Percentiles rank a stretch among this genome's conserved stretches.
Evolutionary conservation across 2,113 vertebrate species (phyloP).

Genomic region (human (Homo sapiens)): GRCh38 chr2:42512001-42512500

Average conservation of each 20-base stretch:
- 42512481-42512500: conserved; percentile 46
- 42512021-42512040: too few species aligned
- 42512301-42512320: background rate
- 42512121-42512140: too few species aligned
- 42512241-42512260: background rate
- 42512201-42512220: conserved; percentile 27
- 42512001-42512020: too few species aligned
- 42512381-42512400: background rate
- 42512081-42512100: background rate
- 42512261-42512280: background rate
- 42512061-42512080: background rate
- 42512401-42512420: background rate
- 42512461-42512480: background rate
- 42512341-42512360: background rate
- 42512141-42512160: background rate
- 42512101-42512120: background rate
- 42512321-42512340: background rate
- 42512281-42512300: background rate
- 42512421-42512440: conserved; percentile 6
- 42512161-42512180: background rate
- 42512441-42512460: background rate
- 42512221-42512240: background rate
- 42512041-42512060: too few species aligned
- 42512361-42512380: background rate
- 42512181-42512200: background rate